A percentile compares a stretch with the other conserved stretches of the same genome.
These are phyloP conservation scores for Panagrolaimus sp. DNA, from an alignment of 1,140 invertebrate genomes.

Conservation along the genomic window DNA sequence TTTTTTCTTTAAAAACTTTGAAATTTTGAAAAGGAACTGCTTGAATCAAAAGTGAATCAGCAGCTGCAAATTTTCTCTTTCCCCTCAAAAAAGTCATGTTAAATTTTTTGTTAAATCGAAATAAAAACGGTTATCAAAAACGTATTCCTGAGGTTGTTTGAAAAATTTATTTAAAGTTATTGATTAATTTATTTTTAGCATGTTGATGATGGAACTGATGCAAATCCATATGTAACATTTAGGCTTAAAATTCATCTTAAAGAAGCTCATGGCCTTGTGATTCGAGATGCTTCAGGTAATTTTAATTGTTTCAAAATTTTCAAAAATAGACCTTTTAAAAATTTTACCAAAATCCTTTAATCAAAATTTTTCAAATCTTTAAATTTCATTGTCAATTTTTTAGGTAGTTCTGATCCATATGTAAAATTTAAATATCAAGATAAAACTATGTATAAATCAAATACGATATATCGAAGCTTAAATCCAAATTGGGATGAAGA, in stretches of 20 bases:
- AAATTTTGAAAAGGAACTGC: no score
- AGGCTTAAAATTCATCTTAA: conserved; percentile 42
- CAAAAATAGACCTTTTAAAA: conserved; percentile 17
- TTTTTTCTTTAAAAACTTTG: no score
- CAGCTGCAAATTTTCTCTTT: no score
- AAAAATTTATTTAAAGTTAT: not conserved
- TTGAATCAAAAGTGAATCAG: no score
- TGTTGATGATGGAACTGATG: not conserved
- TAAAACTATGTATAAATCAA: conserved; percentile 61
- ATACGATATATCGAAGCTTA: conserved; percentile 62
- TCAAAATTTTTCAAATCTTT: conserved; percentile 14
- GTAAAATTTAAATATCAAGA: conserved; percentile 63
- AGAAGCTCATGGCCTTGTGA: conserved; percentile 50
- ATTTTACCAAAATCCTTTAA: no score
- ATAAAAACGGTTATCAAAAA: not conserved
- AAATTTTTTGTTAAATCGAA: not conserved
- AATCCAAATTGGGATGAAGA: conserved; percentile 65
- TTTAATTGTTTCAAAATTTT: conserved; percentile 15
- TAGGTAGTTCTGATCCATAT: conserved; percentile 64
- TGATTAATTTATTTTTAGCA: not conserved
- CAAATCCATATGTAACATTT: conserved; percentile 40
- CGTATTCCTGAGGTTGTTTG: not conserved
- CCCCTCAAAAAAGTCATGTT: not conserved
- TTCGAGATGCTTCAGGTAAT: conserved; percentile 47
- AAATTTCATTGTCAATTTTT: conserved; percentile 20